A percentile compares a stretch with the other conserved stretches of the same genome.
Conservation (phyloP, 2,113 vertebrate genomes). For the Pelusios castaneus region DNA sequence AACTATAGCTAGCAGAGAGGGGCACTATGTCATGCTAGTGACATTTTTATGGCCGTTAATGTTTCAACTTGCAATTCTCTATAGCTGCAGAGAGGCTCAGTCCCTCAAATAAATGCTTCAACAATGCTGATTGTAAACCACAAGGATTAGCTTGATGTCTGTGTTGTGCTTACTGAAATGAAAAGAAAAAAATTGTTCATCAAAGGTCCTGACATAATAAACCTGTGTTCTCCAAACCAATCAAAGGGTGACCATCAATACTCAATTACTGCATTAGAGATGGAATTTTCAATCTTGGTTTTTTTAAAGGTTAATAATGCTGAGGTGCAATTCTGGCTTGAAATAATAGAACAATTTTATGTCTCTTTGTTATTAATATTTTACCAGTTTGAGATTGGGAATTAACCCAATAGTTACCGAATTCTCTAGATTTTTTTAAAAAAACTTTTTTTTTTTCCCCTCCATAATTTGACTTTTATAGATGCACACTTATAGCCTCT, state of each 20-base stretch:
- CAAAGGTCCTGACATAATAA: conserved; percentile 4
- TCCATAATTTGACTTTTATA: background rate
- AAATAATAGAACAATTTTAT: conserved; percentile 27
- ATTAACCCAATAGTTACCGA: background rate
- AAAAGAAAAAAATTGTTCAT: conserved; percentile 59
- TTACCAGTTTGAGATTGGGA: background rate
- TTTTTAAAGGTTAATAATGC: conserved; percentile 38
- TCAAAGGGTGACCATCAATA: conserved; percentile 54
- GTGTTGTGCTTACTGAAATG: conserved; percentile 57
- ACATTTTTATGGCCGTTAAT: conserved; percentile 61
- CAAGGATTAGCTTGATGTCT: conserved; percentile 56
- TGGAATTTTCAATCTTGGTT: conserved; percentile 43
- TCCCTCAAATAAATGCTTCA: conserved; percentile 36
- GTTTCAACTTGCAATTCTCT: conserved; percentile 49
- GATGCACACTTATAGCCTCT: background rate
- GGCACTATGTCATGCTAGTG: conserved; percentile 27
- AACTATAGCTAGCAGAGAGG: conserved; percentile 20
- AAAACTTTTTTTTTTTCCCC: background rate
- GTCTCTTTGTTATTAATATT: background rate
- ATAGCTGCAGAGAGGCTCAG: conserved; percentile 24
- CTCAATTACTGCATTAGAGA: conserved; percentile 43
- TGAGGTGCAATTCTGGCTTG: conserved; percentile 23
- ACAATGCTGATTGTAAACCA: conserved; percentile 56
- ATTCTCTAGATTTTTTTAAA: background rate
- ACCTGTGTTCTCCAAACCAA: conserved; percentile 41